Conservation (phyloP, 2,888 invertebrate genomes). For the Macaria notata region DNA sequence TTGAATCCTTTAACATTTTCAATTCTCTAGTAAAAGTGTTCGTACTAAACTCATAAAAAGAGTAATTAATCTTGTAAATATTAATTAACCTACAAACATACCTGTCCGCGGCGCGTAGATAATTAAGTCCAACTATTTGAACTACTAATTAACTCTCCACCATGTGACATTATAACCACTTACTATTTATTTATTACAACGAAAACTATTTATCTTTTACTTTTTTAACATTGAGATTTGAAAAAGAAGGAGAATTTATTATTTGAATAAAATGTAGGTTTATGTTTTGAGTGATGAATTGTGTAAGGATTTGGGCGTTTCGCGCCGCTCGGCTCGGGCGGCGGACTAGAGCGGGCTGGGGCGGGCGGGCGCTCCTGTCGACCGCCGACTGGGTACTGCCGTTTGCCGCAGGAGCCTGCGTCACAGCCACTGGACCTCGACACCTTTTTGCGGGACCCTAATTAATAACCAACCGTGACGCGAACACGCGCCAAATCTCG, state of each 20-base stretch:
- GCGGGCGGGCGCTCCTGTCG: conserved; percentile 46
- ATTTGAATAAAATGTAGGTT: too few species aligned
- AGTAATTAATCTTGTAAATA: too few species aligned
- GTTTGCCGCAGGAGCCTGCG: conserved; percentile 77
- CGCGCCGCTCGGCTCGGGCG: conserved; percentile 34
- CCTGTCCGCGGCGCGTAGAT: conserved; percentile 14
- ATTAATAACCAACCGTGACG: conserved; percentile 73
- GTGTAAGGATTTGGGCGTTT: background rate
- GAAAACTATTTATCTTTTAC: too few species aligned
- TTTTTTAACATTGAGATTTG: too few species aligned
- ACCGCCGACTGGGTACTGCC: conserved; percentile 65
- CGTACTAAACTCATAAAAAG: too few species aligned
- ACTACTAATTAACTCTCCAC: conserved; percentile 16
- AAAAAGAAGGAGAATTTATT: too few species aligned
- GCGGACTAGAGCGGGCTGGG: conserved; percentile 31
- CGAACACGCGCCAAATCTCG: conserved; percentile 55
- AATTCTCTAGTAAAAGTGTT: too few species aligned
- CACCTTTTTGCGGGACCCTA: conserved; percentile 77
- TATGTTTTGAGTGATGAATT: too few species aligned
- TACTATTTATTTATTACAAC: too few species aligned
- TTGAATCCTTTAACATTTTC: too few species aligned
- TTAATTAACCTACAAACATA: conserved; percentile 7
- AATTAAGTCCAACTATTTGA: conserved; percentile 7
- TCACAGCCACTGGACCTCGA: conserved; percentile 71
- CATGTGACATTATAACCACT: conserved; percentile 4